phyloP scores from a whole-genome alignment of 2,797 vertebrate species.

The Vultur gryphus region DNA sequence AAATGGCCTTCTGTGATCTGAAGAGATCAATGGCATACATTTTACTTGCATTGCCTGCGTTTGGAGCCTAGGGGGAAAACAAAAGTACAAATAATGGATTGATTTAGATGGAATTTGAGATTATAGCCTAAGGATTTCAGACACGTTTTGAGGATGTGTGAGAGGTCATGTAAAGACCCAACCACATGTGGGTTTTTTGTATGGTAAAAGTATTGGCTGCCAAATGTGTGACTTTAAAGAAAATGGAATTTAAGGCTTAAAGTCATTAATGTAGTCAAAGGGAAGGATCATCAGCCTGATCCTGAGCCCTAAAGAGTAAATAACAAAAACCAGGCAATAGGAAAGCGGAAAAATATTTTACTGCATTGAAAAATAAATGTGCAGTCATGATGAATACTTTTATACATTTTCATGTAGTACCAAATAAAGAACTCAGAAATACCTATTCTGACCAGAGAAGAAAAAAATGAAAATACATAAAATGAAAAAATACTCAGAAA shows the following conservation, averaged over 20 bases:
- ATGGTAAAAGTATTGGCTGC: neutral
- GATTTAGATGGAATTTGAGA: slow-evolving; percentile 16
- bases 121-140: neutral
- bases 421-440: neutral
- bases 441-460: neutral
- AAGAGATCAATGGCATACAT: neutral
- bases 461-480: neutral
- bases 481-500: neutral
- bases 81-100: slow-evolving; percentile 13
- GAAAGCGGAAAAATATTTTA: neutral
- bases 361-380: neutral
- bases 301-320: neutral
- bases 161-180: neutral
- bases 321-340: neutral
- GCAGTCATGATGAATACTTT: neutral
- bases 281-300: neutral
- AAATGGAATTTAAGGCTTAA: neutral
- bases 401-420: neutral
- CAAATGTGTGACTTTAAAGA: neutral
- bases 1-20: slow-evolving; percentile 12
- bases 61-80: neutral
- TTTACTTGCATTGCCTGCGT: neutral
- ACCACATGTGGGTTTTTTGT: accelerated
- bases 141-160: neutral
- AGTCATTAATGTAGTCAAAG: neutral